A percentile compares a stretch with the other conserved stretches of the same genome.
Evolutionary conservation across 1,140 invertebrate species (phyloP).

Genomic region (Parapsyche elsis): DNA sequence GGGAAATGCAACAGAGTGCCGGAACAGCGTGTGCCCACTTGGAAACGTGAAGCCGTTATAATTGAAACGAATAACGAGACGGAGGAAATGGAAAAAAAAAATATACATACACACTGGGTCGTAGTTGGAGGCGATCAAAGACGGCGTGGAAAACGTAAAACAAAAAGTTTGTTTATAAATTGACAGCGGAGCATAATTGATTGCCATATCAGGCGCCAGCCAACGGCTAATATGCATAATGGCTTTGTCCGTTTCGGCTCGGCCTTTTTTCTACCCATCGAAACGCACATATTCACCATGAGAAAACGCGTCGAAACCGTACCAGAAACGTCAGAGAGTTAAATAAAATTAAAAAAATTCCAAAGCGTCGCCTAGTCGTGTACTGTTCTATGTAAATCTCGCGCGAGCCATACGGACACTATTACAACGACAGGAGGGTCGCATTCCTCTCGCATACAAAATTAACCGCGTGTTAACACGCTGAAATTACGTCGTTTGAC

Average conservation of each 20-base stretch:
- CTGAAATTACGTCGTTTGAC: conserved; percentile 4
- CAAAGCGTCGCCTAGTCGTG: no score
- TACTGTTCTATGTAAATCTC: not conserved
- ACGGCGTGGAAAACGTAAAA: conserved; percentile 42
- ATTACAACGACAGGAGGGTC: not conserved
- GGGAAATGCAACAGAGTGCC: no score
- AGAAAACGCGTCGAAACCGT: conserved; percentile 4
- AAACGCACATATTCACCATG: not conserved
- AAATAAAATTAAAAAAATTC: not conserved
- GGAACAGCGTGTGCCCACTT: conserved; percentile 20
- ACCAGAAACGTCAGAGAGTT: not conserved
- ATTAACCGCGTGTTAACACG: conserved; percentile 27
- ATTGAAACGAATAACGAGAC: conserved; percentile 37
- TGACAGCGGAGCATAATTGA: conserved; percentile 52
- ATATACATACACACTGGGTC: conserved; percentile 2
- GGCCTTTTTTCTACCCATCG: not conserved
- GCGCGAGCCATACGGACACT: not conserved
- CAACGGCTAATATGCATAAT: conserved; percentile 41
- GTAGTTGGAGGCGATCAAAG: conserved; percentile 44
- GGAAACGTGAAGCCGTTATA: conserved; percentile 34
- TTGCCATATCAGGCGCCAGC: conserved; percentile 49
- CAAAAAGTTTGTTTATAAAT: conserved; percentile 52
- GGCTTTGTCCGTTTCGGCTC: conserved; percentile 18
- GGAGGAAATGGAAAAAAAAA: conserved; percentile 32
- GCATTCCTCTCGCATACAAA: conserved; percentile 2